phyloP scores from a whole-genome alignment of 1,140 invertebrate species.

The Eulimnadia texana region DNA sequence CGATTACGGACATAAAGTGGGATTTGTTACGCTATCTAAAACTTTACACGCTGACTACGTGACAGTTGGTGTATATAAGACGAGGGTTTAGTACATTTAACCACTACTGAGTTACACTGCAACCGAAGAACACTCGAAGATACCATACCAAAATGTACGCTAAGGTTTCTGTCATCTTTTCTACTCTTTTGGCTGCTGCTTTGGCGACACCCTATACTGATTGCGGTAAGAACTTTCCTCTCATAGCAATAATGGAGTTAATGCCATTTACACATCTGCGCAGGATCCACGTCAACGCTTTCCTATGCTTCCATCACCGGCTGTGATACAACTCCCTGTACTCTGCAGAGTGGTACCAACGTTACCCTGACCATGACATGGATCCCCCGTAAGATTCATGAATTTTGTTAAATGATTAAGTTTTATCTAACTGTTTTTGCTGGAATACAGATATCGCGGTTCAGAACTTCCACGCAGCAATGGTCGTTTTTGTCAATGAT shows the following conservation, averaged over 20 bases:
- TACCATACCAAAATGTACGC: neutral
- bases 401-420: too few species aligned
- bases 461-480: too few species aligned
- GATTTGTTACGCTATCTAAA: too few species aligned
- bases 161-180: neutral
- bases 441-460: too few species aligned
- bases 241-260: neutral
- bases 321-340: neutral
- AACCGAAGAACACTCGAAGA: too few species aligned
- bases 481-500: too few species aligned
- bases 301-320: neutral
- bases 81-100: too few species aligned
- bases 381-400: neutral
- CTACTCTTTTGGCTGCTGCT: neutral
- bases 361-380: neutral
- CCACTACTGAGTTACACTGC: too few species aligned
- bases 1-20: too few species aligned
- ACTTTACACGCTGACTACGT: too few species aligned
- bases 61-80: too few species aligned
- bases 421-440: too few species aligned
- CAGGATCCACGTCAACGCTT: neutral
- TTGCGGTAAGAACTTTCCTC: neutral
- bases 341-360: neutral
- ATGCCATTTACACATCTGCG: neutral
- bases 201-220: neutral